A percentile compares a stretch with the other conserved stretches of the same genome.
These are phyloP conservation scores for Malaclemys terrapin DNA, from an alignment of 2,113 vertebrate genomes.

Conservation along the genomic window DNA sequence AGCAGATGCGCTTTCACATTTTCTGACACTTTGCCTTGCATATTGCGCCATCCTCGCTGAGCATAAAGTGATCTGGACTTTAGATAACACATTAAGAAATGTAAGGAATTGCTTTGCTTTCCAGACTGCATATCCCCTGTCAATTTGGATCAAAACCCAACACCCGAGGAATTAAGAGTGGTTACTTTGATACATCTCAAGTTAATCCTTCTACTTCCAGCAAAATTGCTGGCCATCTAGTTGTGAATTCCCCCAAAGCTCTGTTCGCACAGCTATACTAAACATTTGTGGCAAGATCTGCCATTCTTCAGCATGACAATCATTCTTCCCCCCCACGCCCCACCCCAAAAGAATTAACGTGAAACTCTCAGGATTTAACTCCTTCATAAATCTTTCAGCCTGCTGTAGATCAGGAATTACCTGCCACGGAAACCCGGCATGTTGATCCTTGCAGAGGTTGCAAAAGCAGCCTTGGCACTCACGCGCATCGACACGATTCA, in stretches of 20 bases:
- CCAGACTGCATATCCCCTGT: background rate
- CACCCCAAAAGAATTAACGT: rapidly evolving
- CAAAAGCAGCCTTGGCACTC: background rate
- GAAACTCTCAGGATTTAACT: background rate
- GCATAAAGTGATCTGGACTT: background rate
- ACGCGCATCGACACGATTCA: slow-evolving; percentile 34
- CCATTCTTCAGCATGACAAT: rapidly evolving
- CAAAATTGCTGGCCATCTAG: rapidly evolving
- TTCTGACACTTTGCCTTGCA: slow-evolving; percentile 32
- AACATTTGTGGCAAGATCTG: rapidly evolving
- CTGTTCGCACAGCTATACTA: background rate
- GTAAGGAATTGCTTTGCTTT: background rate
- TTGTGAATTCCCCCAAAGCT: background rate
- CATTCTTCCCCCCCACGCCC: rapidly evolving
- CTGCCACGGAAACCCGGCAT: background rate
- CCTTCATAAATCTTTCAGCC: background rate
- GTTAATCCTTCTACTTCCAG: background rate
- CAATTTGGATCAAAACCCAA: rapidly evolving
- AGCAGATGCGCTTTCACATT: slow-evolving; percentile 54
- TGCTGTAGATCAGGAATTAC: background rate
- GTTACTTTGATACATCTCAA: background rate
- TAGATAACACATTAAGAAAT: background rate
- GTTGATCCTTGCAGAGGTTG: background rate
- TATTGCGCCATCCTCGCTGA: background rate
- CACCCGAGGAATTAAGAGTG: background rate